A percentile compares a stretch with the other conserved stretches of the same genome.
Conservation (phyloP, 2,797 vertebrate genomes). For the Neosilurus mollespiculum region DNA sequence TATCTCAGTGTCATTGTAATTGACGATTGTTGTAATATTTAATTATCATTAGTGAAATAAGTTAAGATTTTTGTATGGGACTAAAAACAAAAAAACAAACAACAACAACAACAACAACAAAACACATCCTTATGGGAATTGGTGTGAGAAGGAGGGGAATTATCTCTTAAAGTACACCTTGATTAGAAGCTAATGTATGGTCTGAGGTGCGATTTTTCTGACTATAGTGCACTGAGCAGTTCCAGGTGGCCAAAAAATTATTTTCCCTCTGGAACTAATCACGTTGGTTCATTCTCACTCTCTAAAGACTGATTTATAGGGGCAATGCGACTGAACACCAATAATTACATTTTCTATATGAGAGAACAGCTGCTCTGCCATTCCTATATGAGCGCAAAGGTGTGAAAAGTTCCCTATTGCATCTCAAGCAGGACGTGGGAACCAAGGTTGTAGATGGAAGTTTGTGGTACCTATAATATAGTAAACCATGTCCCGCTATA, state of each 20-base stretch:
- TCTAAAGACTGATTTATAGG: constrained; percentile 78
- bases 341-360: constrained; percentile 66
- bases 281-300: constrained; percentile 78
- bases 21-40: neutral
- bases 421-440: constrained; percentile 47
- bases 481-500: constrained; percentile 4
- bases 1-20: constrained; percentile 6
- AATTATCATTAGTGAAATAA: neutral
- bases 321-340: constrained; percentile 69
- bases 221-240: constrained; percentile 70
- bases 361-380: constrained; percentile 65
- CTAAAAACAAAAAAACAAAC: too few species aligned
- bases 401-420: constrained; percentile 61
- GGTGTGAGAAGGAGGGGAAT: too few species aligned
- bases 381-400: constrained; percentile 51
- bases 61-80: neutral
- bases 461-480: constrained; percentile 22
- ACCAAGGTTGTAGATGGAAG: constrained; percentile 23
- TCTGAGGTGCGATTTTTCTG: constrained; percentile 57
- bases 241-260: constrained; percentile 76
- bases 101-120: neutral
- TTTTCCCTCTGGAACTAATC: constrained; percentile 79
- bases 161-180: neutral
- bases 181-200: neutral
- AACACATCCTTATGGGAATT: neutral